Evolutionary conservation across 2,113 vertebrate genomes (phyloP), one percentile per base, ranked within the genome.

Genomic region (Chaetorhynchus papuensis): DNA sequence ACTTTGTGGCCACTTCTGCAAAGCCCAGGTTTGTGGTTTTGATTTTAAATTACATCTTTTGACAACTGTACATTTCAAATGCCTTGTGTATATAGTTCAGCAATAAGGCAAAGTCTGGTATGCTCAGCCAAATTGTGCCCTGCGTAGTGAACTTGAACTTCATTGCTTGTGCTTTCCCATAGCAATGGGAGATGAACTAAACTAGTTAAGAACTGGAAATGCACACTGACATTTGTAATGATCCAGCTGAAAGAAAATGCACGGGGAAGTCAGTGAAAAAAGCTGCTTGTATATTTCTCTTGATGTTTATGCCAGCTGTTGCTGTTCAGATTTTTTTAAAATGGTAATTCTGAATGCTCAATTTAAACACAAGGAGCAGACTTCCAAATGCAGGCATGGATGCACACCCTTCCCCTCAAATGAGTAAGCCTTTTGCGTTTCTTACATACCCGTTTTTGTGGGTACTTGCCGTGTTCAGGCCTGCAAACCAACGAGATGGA

Each of bases 81-180:
- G 86, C 90, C 96, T 97, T 95, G 84, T 64, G 24, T 96, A 80
- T 72, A 84, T 93, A 94, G 68, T 66, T 96, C 64, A 91, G 77
- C 82, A 88, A 64, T 93, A 96, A 81, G 57, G 35, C 65, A 45
- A 78, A 89, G 71, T 79, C 60, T 94, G 66, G 59, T 94, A 77
- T 89, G 83, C 84, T 97, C 74, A 81, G 50, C 37, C 9, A 24
- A 63, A 49, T 68, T 80, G 56, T 84, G 83, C 56, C 70, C 91
- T 79, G 54, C 75, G 20, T 49, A 93, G 86, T 89, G 69, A 94
- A 88, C 60, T 72, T 89, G 69, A 94, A 88, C 60, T 72, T 77
- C 53, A 33, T 31, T 78, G 66, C 64, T 82, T 95, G 52, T 78
- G 81, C 71, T 94, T 87, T 95, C 93, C 70, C 52, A 24, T 87